These are phyloP conservation scores for Pemphredon lugubris DNA, from an alignment of 2,888 invertebrate genomes.

Conservation along the genomic window DNA sequence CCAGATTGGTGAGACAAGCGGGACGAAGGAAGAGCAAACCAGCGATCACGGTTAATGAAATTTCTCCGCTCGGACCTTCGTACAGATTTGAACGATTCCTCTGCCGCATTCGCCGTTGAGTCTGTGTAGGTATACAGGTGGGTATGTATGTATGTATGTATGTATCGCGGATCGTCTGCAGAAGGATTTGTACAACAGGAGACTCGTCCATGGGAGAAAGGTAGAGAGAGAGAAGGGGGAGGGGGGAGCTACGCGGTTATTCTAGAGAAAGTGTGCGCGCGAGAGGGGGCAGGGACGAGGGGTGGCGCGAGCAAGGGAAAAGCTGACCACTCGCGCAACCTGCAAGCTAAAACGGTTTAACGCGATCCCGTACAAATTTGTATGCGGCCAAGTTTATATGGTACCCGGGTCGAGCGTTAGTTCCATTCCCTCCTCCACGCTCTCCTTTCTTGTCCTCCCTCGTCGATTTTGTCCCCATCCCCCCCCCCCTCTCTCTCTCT, in stretches of 20 bases:
- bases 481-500: conserved; percentile 1
- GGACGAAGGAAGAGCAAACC: too few species aligned
- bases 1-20: too few species aligned
- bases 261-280: too few species aligned
- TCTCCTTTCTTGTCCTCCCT: conserved; percentile 5
- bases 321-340: conserved; percentile 1
- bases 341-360: conserved; percentile 58
- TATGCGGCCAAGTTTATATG: conserved; percentile 70
- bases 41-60: too few species aligned
- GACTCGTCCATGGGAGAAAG: conserved; percentile 14
- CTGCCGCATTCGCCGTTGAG: too few species aligned
- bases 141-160: too few species aligned
- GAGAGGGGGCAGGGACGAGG: background rate
- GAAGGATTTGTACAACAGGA: conserved; percentile 17
- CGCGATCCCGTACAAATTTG: conserved; percentile 67
- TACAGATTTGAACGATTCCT: too few species aligned
- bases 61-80: too few species aligned
- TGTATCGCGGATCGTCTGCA: background rate
- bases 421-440: conserved; percentile 29
- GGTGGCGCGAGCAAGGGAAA: background rate
- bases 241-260: too few species aligned
- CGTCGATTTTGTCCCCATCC: conserved; percentile 22
- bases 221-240: background rate
- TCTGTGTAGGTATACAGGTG: too few species aligned
- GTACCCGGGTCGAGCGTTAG: conserved; percentile 64